These are phyloP conservation scores for Phyllotis vaccarum DNA, from an alignment of 2,797 vertebrate species.

Conservation along the genomic window DNA sequence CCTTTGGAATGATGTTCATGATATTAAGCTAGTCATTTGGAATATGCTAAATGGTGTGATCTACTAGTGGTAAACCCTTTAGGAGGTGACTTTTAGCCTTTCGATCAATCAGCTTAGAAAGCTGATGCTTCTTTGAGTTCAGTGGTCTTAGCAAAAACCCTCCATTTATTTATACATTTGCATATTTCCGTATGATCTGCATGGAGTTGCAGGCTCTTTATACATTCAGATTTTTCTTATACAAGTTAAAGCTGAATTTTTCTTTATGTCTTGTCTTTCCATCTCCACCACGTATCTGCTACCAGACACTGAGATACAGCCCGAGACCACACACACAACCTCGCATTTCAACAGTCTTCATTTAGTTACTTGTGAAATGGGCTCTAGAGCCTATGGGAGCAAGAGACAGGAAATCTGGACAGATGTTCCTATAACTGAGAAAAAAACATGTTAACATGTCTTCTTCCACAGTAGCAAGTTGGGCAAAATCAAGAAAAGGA, in stretches of 20 bases:
- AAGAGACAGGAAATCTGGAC: background rate
- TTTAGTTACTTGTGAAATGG: constrained; percentile 1
- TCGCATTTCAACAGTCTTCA: background rate
- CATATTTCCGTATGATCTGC: constrained; percentile 8
- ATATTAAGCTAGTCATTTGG: constrained; percentile 49
- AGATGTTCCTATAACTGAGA: background rate
- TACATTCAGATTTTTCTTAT: constrained; percentile 30
- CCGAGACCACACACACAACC: background rate
- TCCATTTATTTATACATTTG: constrained; percentile 35
- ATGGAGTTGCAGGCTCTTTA: background rate
- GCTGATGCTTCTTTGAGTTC: constrained; percentile 11
- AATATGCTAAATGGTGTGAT: constrained; percentile 19
- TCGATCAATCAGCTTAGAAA: constrained; percentile 44
- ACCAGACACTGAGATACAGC: background rate
- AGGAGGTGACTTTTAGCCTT: constrained; percentile 48
- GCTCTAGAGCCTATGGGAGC: background rate
- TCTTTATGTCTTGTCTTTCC: background rate
- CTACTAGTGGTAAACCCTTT: constrained; percentile 33
- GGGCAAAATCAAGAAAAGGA: constrained; percentile 17
- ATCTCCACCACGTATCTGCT: background rate
- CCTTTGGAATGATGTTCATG: background rate
- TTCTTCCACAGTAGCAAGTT: background rate
- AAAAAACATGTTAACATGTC: background rate
- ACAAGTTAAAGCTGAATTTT: constrained; percentile 38
- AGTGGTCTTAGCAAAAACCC: background rate